Evolutionary conservation across 2,797 vertebrate genomes (phyloP).

Genomic region (Myotis daubentonii): DNA sequence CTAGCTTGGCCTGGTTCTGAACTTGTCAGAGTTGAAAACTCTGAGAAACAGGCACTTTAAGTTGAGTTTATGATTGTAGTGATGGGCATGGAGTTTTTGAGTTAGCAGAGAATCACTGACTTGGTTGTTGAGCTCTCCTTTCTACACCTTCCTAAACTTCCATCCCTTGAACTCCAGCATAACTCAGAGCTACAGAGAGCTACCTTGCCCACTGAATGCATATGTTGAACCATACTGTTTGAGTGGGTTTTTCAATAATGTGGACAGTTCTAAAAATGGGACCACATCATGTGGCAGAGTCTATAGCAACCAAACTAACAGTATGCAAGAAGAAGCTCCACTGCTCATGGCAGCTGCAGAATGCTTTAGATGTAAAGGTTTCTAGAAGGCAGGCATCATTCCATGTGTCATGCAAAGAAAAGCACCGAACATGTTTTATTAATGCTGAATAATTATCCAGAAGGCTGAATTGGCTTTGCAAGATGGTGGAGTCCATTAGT

Average conservation of each 20-base stretch:
- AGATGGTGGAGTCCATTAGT: background rate
- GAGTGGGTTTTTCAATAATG: conserved; percentile 9
- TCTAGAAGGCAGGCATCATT: background rate
- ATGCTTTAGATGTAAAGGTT: conserved; percentile 20
- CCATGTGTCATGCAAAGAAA: background rate
- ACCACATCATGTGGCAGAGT: conserved; percentile 18
- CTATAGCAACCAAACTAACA: background rate
- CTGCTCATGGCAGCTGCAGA: background rate
- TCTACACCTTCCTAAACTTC: background rate
- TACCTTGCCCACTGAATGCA: background rate
- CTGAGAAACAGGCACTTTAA: background rate
- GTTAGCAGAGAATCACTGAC: background rate
- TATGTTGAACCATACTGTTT: background rate
- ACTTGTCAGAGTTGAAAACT: background rate
- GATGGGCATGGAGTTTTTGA: background rate
- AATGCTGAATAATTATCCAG: background rate
- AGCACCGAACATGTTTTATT: background rate
- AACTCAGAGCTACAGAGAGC: background rate
- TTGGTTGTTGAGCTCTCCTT: background rate
- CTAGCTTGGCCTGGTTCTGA: background rate
- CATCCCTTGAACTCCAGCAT: background rate
- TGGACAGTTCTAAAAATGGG: conserved; percentile 37
- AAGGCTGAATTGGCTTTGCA: background rate
- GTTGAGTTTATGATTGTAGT: background rate
- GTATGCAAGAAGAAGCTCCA: background rate